Percentiles rank a stretch among this genome's conserved stretches.
Conservation (phyloP, 2,888 invertebrate genomes). For the Dolichomitus sp. region DNA sequence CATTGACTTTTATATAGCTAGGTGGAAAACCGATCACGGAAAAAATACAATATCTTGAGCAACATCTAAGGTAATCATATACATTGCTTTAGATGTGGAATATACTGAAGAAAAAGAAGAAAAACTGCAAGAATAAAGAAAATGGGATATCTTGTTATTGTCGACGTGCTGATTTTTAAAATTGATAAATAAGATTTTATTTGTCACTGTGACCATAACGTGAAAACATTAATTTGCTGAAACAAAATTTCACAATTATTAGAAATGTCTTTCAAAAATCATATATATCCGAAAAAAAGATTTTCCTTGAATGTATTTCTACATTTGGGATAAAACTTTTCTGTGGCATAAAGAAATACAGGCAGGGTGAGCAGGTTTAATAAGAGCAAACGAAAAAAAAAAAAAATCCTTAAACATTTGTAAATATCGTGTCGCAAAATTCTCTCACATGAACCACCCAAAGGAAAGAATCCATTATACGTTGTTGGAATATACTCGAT, state of each 20-base stretch:
- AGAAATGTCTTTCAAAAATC: too few relatives aligned
- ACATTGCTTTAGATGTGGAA: background rate
- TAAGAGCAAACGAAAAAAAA: background rate
- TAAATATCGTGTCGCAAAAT: background rate
- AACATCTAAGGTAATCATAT: background rate
- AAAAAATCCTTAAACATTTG: too few relatives aligned
- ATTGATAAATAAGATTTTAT: background rate
- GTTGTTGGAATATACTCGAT: too few relatives aligned
- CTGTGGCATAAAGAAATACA: background rate
- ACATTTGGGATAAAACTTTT: background rate
- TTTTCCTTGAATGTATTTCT: background rate
- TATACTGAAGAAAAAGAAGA: background rate
- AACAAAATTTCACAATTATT: too few relatives aligned
- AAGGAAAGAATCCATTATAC: too few relatives aligned
- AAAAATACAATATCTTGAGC: constrained; percentile 43
- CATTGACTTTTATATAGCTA: constrained; percentile 27
- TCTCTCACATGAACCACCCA: too few relatives aligned
- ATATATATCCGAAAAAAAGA: too few relatives aligned
- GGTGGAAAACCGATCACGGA: constrained; percentile 18
- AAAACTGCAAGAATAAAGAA: constrained; percentile 12
- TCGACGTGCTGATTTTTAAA: background rate
- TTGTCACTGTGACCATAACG: too few relatives aligned
- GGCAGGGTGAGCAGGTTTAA: background rate
- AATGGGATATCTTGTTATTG: constrained; percentile 16
- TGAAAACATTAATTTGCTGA: too few relatives aligned